These are phyloP conservation scores for Eumerus sabulonum DNA, from an alignment of 2,888 invertebrate species.

Conservation along the genomic window DNA sequence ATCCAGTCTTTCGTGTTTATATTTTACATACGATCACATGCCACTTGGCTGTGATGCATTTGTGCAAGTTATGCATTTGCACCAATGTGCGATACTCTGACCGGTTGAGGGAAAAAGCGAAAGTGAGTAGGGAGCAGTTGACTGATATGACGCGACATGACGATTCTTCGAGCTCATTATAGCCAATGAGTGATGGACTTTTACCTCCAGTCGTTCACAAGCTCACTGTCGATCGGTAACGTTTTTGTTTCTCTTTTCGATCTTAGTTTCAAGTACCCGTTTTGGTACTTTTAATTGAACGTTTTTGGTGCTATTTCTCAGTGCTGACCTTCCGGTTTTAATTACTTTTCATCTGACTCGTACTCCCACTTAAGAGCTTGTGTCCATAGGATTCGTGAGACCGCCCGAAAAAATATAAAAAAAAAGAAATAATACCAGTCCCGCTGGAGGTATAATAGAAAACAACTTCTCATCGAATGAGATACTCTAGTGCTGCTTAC, in stretches of 20 bases:
- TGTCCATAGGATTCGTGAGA: too few relatives aligned
- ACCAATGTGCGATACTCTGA: slow-evolving; percentile 1
- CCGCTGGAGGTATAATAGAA: slow-evolving; percentile 24
- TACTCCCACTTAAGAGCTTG: too few relatives aligned
- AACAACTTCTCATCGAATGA: slow-evolving; percentile 47
- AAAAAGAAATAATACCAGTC: slow-evolving; percentile 10
- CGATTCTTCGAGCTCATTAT: slow-evolving; percentile 39
- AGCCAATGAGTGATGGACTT: slow-evolving; percentile 50
- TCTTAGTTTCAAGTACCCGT: not conserved
- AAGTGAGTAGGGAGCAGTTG: slow-evolving; percentile 56
- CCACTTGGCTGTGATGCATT: slow-evolving; percentile 31
- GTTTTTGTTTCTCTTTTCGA: not conserved
- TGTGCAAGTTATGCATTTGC: slow-evolving; percentile 47
- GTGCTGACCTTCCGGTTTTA: slow-evolving; percentile 18
- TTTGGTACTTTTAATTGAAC: slow-evolving; percentile 9
- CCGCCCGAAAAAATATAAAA: slow-evolving; percentile 2
- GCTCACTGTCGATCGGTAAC: slow-evolving; percentile 42
- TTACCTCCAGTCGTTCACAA: slow-evolving; percentile 58
- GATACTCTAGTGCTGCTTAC: slow-evolving; percentile 51
- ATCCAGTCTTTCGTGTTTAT: slow-evolving; percentile 52
- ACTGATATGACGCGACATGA: slow-evolving; percentile 6
- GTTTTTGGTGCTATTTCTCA: slow-evolving; percentile 27
- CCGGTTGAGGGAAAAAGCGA: slow-evolving; percentile 55
- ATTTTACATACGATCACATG: not conserved
- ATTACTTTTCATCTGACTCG: not conserved